Evolutionary conservation across 2,888 invertebrate species (phyloP).

Genomic region (Dorcus hopei): DNA sequence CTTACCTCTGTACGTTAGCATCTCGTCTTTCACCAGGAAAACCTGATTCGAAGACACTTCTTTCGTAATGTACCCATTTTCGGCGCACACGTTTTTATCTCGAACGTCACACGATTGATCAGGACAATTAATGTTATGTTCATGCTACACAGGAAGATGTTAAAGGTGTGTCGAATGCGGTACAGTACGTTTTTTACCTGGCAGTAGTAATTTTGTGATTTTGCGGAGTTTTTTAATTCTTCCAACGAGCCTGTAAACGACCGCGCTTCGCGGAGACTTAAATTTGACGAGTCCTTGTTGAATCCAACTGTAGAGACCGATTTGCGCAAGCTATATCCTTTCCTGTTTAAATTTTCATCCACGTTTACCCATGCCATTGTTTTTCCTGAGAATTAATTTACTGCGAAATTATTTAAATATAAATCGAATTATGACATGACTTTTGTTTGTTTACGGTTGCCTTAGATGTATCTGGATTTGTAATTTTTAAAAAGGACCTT

Average conservation of each 20-base stretch:
- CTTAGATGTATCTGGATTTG: too few species aligned
- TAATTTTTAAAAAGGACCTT: too few species aligned
- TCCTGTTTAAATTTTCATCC: constrained; percentile 15
- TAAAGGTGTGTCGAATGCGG: neutral
- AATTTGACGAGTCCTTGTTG: constrained; percentile 15
- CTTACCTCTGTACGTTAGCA: constrained; percentile 56
- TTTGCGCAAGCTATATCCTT: constrained; percentile 15
- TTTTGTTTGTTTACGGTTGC: too few species aligned
- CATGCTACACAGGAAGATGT: constrained; percentile 11
- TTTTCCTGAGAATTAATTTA: constrained; percentile 7
- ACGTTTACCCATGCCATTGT: constrained; percentile 11
- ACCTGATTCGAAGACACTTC: constrained; percentile 37
- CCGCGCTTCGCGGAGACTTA: constrained; percentile 28
- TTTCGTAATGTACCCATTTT: constrained; percentile 29
- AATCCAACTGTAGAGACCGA: constrained; percentile 29
- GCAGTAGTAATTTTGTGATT: constrained; percentile 3
- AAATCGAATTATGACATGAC: too few species aligned
- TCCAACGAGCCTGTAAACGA: constrained; percentile 30
- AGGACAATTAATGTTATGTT: constrained; percentile 9
- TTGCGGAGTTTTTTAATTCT: constrained; percentile 21
- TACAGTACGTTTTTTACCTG: neutral
- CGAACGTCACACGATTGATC: constrained; percentile 8
- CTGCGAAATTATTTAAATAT: too few species aligned
- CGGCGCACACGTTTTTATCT: constrained; percentile 4
- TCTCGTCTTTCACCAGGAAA: constrained; percentile 53